A percentile compares a stretch with the other conserved stretches of the same genome.
phyloP scores from a whole-genome alignment of 2,888 invertebrate species.

The Catocala nupta region DNA sequence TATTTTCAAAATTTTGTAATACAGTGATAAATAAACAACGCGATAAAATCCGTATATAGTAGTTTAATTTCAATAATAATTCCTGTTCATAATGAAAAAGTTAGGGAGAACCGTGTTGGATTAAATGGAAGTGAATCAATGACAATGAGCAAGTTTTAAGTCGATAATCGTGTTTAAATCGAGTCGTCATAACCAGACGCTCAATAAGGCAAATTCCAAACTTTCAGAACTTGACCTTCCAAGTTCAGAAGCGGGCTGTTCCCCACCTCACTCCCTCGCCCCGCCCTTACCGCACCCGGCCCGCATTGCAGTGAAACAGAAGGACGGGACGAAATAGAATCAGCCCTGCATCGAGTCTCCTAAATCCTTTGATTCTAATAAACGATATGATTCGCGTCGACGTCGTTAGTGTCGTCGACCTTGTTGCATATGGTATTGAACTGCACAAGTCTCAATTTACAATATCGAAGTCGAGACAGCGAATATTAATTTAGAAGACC shows the following conservation, averaged over 20 bases:
- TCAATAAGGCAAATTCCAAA: conserved; percentile 71
- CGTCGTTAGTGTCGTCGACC: conserved; percentile 52
- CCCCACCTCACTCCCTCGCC: conserved; percentile 56
- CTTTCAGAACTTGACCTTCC: conserved; percentile 81
- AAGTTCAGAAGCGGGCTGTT: conserved; percentile 71
- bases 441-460: conserved; percentile 48
- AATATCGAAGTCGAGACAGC: conserved; percentile 42
- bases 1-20: too few species aligned
- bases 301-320: conserved; percentile 84
- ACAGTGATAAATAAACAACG: too few species aligned
- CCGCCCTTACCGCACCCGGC: conserved; percentile 59
- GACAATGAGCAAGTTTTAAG: conserved; percentile 22
- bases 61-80: too few species aligned
- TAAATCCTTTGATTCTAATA: conserved; percentile 55
- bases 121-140: conserved; percentile 19
- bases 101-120: conserved; percentile 5
- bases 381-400: conserved; percentile 44
- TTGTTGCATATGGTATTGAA: conserved; percentile 48
- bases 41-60: too few species aligned
- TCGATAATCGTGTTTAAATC: conserved; percentile 49
- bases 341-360: conserved; percentile 59
- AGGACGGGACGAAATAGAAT: conserved; percentile 69
- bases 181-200: conserved; percentile 60
- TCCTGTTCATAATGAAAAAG: conserved; percentile 42
- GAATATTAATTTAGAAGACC: conserved; percentile 59